Percentiles rank a stretch among this genome's conserved stretches.
Evolutionary conservation across 2,888 invertebrate genomes (phyloP).

Genomic region (Mythimna pallens): DNA sequence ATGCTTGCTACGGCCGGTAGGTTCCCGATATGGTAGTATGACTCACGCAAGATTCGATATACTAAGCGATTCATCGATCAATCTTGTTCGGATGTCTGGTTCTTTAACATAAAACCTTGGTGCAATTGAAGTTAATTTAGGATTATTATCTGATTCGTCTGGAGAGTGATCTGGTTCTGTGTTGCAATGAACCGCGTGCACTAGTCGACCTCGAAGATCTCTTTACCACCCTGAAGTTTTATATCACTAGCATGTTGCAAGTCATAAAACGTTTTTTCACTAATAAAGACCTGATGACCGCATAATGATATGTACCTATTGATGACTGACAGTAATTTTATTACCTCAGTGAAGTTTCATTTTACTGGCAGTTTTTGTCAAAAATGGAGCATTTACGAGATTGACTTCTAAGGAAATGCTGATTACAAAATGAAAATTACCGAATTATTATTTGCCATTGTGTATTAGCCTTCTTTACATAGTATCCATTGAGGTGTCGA

Average conservation of each 20-base stretch:
- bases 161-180: constrained; percentile 17
- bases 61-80: constrained; percentile 42
- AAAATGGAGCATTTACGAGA: not conserved
- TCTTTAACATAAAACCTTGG: constrained; percentile 17
- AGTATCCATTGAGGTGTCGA: no score
- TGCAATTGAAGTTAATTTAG: constrained; percentile 38
- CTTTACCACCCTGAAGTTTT: not conserved
- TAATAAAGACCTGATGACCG: not conserved
- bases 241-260: not conserved
- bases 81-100: constrained; percentile 44
- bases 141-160: constrained; percentile 14
- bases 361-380: not conserved
- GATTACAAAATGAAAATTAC: not conserved
- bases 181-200: constrained; percentile 4
- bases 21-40: constrained; percentile 50
- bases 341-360: not conserved
- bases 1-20: constrained; percentile 12
- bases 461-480: no score
- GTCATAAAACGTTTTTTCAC: not conserved
- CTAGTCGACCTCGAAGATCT: not conserved
- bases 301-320: not conserved
- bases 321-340: not conserved
- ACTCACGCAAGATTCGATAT: constrained; percentile 37
- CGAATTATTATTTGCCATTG: not conserved
- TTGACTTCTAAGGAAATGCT: not conserved